Base-by-base conservation (phyloP, 2,113 vertebrate species). In the Orycteropus afer region DNA sequence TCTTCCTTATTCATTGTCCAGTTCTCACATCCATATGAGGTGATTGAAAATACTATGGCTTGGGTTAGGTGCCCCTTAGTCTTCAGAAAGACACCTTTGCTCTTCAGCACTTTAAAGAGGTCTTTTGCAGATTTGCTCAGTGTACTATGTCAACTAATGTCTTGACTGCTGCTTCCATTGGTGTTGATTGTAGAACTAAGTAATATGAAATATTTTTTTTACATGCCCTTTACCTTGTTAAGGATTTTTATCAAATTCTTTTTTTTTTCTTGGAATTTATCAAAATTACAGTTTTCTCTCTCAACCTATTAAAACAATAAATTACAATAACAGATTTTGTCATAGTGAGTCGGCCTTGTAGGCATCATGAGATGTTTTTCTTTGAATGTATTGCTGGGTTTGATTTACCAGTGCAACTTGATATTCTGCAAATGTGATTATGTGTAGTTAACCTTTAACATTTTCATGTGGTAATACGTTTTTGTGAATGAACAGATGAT, bases 181-280 rank as follows among this genome's bases (percentile, higher is more conserved):
- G n/a, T n/a, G n/a, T n/a, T n/a, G n/a, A n/a, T n/a, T n/a, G n/a
- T n/a, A n/a, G n/a, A n/a, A n/a, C n/a, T n/a, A n/a, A n/a, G n/a
- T n/a, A n/a, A n/a, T n/a, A n/a, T n/a, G n/a, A n/a, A n/a, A n/a
- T n/a, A n/a, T n/a, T n/a, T n/a, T n/a, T n/a, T n/a, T 89, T 32
- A 23, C 8, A 55, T 55, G 45, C 15, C 25, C 10, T 59, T 93
- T 55, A n/a, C n/a, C 37, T 83, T 78, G 42, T 47, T 53, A 85
- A 73, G 42, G 14, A 91, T 76, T 88, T 74, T 88, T 40, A 40
- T 93, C 37, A 93, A 37, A 89, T 73, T 86, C 27, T 34, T 65
- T 13, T 65, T 67, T 73, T 79, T 4, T 55, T 65, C 83, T 25
- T 17, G 40, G 23, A 42, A 65, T 94, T 83, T 83, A 83, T 61